Base-by-base conservation (phyloP, 2,113 vertebrate species). In the Eptesicus fuscus region DNA sequence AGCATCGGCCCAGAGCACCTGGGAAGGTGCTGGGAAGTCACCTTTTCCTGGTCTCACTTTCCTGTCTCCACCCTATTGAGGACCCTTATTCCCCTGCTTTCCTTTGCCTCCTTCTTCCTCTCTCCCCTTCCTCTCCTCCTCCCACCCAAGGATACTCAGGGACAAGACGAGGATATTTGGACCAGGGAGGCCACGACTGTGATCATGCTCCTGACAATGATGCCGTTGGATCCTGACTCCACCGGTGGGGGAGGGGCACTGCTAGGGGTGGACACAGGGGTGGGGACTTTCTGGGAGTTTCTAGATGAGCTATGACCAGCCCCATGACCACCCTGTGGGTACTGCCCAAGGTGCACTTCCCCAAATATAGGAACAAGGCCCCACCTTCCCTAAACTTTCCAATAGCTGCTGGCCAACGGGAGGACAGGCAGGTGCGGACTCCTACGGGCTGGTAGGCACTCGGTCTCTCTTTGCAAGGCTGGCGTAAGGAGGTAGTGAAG, bases 261-360 rank as follows among this genome's bases (percentile, higher is more conserved):
- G 30, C 4, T 1, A 35, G 16, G 5, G 61, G n/a, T n/a, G n/a
- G n/a, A n/a, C n/a, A n/a, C n/a, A n/a, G n/a, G n/a, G n/a, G n/a
- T n/a, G n/a, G n/a, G n/a, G n/a, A n/a, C n/a, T n/a, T n/a, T n/a
- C n/a, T n/a, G n/a, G n/a, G n/a, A n/a, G n/a, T n/a, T n/a, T n/a
- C n/a, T n/a, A n/a, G n/a, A n/a, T n/a, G n/a, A n/a, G n/a, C n/a
- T n/a, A n/a, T n/a, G n/a, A n/a, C n/a, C 28, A 44, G 18, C 63
- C 89, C 49, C 1, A 0, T 7, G 22, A 2, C 42, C 0, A 20
- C 61, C n/a, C 32, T 1, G 0, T 4, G n/a, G 32, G 44, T 5
- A 4, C 3, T 2, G 30, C 30, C 16, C 4, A 40, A 74, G 63
- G 47, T 2, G 13, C 65, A 23, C 4, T 44, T 76, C 88, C 35